These are phyloP conservation scores for Pediacus dermestoides DNA, from an alignment of 2,888 invertebrate species.

Conservation along the genomic window DNA sequence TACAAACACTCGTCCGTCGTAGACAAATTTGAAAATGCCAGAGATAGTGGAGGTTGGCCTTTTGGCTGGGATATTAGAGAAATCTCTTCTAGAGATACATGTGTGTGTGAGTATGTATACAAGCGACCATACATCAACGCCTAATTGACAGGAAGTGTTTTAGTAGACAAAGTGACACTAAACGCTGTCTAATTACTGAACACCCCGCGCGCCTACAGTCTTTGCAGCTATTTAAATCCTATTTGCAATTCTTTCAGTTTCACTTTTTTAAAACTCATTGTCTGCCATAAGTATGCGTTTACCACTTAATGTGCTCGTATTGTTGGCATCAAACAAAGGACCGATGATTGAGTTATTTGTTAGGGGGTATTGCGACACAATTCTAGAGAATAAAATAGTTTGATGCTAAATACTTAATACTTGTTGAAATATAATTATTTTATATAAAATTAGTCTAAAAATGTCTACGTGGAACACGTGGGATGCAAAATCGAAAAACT, in stretches of 20 bases:
- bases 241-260: slow-evolving; percentile 40
- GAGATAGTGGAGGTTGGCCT: slow-evolving; percentile 26
- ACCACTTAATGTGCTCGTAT: slow-evolving; percentile 7
- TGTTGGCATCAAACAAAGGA: slow-evolving; percentile 17
- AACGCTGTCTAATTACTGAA: slow-evolving; percentile 50
- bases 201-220: slow-evolving; percentile 30
- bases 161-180: slow-evolving; percentile 52
- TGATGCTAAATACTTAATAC: too few relatives aligned
- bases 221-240: slow-evolving; percentile 43
- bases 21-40: slow-evolving; percentile 45
- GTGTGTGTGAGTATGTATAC: too few relatives aligned
- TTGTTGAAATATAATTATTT: too few relatives aligned
- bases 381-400: too few relatives aligned
- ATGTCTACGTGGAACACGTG: too few relatives aligned
- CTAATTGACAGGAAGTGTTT: slow-evolving; percentile 50
- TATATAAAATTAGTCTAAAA: too few relatives aligned
- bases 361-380: too few relatives aligned
- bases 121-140: slow-evolving; percentile 49
- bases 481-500: too few relatives aligned
- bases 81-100: too few relatives aligned
- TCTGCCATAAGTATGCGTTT: too few relatives aligned
- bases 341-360: slow-evolving; percentile 27
- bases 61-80: too few relatives aligned
- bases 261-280: slow-evolving; percentile 17
- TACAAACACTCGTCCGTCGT: slow-evolving; percentile 17